phyloP scores from a whole-genome alignment of 2,113 vertebrate genomes.

The Leucopsar rothschildi region DNA sequence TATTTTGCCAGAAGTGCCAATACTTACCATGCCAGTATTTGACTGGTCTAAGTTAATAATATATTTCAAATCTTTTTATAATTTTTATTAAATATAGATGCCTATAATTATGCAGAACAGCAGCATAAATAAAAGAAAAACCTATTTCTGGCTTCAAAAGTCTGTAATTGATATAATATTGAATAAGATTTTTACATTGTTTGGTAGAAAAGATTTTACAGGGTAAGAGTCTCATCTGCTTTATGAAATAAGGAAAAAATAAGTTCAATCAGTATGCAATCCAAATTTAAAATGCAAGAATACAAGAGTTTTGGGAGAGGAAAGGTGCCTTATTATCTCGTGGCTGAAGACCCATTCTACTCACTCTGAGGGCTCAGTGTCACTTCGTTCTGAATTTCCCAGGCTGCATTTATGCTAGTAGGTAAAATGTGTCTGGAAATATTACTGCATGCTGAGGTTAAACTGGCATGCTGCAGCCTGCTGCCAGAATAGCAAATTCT shows the following conservation, averaged over 20 bases:
- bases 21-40: not conserved
- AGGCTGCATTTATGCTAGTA: not conserved
- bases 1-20: not conserved
- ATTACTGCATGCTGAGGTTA: not conserved
- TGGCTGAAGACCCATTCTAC: not conserved
- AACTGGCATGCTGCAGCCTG: not conserved
- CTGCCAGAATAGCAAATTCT: not conserved
- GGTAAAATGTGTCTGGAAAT: not conserved
- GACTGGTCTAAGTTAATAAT: not conserved
- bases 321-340: not conserved
- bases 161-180: not conserved
- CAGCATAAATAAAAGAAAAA: not conserved
- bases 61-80: not conserved
- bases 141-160: not conserved
- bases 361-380: accelerated
- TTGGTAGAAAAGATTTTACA: not conserved
- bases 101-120: not conserved
- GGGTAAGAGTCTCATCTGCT: not conserved
- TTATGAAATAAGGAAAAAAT: not conserved
- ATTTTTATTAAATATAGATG: not conserved
- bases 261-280: not conserved
- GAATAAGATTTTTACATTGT: not conserved
- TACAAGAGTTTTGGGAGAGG: not conserved
- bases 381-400: not conserved
- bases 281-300: not conserved